A percentile compares a stretch with the other conserved stretches of the same genome.
These are phyloP conservation scores for Aramus guarauna DNA, from an alignment of 2,113 vertebrate species.

Conservation along the genomic window DNA sequence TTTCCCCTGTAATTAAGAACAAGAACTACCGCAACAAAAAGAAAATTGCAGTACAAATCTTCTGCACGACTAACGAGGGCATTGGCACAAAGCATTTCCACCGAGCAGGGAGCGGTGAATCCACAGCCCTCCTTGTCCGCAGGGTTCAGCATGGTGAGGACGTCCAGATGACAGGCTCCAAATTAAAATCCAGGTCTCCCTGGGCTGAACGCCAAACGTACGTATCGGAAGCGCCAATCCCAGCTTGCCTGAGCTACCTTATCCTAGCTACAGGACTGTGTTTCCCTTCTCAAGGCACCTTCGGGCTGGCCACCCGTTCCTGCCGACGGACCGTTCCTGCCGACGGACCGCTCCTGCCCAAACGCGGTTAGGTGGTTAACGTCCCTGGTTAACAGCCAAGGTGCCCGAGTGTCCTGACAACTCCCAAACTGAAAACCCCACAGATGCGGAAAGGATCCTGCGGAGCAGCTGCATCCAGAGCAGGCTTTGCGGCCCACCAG, in stretches of 20 bases:
- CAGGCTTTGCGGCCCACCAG: neutral
- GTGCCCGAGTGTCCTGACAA: neutral
- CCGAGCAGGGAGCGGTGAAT: rapidly evolving
- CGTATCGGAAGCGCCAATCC: rapidly evolving
- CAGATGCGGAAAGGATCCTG: neutral
- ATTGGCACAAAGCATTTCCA: neutral
- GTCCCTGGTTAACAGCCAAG: neutral
- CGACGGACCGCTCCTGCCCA: neutral
- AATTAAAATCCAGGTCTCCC: neutral
- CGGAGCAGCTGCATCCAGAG: neutral
- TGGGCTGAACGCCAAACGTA: neutral
- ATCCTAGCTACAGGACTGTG: rapidly evolving
- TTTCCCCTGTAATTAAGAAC: neutral
- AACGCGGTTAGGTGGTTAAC: neutral
- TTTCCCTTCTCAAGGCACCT: neutral
- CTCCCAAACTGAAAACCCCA: neutral
- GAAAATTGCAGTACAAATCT: neutral
- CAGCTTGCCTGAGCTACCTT: neutral
- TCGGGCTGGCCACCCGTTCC: neutral
- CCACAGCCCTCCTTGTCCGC: neutral
- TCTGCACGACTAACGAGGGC: neutral
- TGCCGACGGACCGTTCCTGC: neutral
- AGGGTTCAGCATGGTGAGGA: neutral
- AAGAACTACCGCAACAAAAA: neutral
- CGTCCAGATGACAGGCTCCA: neutral